Percentiles rank a stretch among this genome's conserved stretches.
Conservation (phyloP, 2,113 vertebrate genomes). For the Balaenoptera acutorostrata region DNA sequence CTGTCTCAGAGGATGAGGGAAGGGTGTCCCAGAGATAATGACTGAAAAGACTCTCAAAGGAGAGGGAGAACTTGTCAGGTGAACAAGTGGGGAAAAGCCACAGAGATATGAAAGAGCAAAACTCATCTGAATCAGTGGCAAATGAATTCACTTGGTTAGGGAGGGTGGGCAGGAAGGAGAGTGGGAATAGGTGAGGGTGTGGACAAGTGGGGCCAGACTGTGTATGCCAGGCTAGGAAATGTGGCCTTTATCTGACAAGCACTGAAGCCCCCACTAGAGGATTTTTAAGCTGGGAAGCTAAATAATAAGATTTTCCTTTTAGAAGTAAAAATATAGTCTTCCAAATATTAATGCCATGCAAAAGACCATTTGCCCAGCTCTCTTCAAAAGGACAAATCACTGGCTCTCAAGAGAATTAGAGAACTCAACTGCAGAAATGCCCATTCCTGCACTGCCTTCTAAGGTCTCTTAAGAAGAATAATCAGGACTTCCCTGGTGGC, state of each 20-base stretch:
- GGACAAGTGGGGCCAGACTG: not conserved
- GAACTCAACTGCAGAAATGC: not conserved
- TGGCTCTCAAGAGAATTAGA: not conserved
- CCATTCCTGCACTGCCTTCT: not conserved
- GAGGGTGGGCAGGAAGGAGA: not conserved
- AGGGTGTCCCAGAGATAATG: not conserved
- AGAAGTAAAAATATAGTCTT: not conserved
- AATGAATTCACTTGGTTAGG: not conserved
- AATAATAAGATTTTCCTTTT: not conserved
- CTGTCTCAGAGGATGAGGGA: not conserved
- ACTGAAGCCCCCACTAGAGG: not conserved
- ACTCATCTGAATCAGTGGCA: not conserved
- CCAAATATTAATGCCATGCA: not conserved
- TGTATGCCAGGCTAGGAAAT: not conserved
- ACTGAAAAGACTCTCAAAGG: not conserved
- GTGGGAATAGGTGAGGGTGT: not conserved
- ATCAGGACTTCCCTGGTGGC: not conserved
- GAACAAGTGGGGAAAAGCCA: not conserved
- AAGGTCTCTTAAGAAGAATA: not conserved
- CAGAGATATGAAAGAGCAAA: not conserved
- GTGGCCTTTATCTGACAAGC: not conserved
- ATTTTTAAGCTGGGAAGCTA: not conserved
- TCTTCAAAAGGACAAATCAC: slow-evolving; percentile 33
- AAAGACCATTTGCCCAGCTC: not conserved
- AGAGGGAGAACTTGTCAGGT: not conserved